Evolutionary conservation across 30 jellyfish, hydroid and myxozoan genomes (phyloP).

Genomic region (Nemopilema nomurai): DNA sequence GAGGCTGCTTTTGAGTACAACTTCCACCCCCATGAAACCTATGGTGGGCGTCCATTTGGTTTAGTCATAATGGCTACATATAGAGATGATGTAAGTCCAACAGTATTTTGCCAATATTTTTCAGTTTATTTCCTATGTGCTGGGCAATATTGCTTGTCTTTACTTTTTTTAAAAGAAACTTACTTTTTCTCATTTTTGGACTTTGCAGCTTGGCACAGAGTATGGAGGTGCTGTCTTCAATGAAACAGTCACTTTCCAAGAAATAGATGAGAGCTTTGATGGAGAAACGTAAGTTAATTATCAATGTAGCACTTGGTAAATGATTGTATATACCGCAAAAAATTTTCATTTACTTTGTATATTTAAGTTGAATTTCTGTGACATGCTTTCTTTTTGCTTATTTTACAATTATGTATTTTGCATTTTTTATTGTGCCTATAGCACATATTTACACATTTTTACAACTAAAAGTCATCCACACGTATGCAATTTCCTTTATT

Average conservation of each 20-base stretch:
- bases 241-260: constrained; percentile 88
- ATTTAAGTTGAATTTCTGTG: background rate
- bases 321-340: background rate
- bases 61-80: constrained; percentile 65
- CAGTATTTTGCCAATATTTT: too few relatives aligned
- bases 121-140: background rate
- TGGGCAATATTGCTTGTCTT: background rate
- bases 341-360: background rate
- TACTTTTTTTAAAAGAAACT: background rate
- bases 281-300: constrained; percentile 76
- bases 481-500: background rate
- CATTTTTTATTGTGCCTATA: too few relatives aligned
- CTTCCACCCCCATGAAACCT: constrained; percentile 91
- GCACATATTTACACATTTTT: background rate
- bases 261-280: constrained; percentile 82
- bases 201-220: constrained; percentile 84
- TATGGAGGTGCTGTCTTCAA: constrained; percentile 87
- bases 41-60: constrained; percentile 96
- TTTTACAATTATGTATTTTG: too few relatives aligned
- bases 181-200: background rate
- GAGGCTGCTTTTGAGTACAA: constrained; percentile 86
- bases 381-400: too few relatives aligned
- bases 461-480: background rate
- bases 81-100: constrained; percentile 77
- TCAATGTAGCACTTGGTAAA: constrained; percentile 3